These are phyloP conservation scores for Plebejus anna DNA, from an alignment of 2,888 invertebrate genomes.

Conservation along the genomic window DNA sequence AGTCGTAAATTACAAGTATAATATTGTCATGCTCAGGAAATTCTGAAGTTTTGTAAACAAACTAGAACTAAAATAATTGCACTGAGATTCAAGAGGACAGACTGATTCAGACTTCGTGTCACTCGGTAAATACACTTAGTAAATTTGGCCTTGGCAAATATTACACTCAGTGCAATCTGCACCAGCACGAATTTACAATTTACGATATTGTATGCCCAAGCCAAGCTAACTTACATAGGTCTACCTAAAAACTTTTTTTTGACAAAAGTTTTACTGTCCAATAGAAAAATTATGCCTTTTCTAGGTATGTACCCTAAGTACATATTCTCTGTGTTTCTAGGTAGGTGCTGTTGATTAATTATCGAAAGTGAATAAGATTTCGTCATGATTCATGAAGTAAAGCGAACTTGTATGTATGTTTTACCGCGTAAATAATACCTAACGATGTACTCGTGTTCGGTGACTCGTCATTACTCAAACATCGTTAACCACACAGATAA, in stretches of 20 bases:
- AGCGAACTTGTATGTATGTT: neutral
- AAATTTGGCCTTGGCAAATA: constrained; percentile 7
- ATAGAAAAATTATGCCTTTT: too few relatives aligned
- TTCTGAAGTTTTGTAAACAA: neutral
- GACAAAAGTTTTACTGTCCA: too few relatives aligned
- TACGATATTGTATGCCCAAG: neutral
- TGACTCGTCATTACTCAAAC: constrained; percentile 15
- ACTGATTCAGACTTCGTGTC: neutral
- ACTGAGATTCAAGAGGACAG: neutral
- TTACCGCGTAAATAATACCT: neutral
- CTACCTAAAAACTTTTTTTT: neutral
- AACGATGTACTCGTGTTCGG: neutral
- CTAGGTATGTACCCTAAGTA: neutral
- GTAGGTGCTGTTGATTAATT: neutral
- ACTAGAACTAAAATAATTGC: neutral
- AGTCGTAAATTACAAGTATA: too few relatives aligned
- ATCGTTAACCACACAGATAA: constrained; percentile 11
- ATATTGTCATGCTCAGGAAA: too few relatives aligned
- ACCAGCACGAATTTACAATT: neutral
- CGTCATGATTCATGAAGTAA: constrained; percentile 4
- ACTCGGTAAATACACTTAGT: constrained; percentile 9
- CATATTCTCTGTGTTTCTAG: too few relatives aligned
- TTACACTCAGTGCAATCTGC: neutral
- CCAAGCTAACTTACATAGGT: neutral
- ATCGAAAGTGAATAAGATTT: constrained; percentile 7